Evolutionary conservation across 2,797 vertebrate genomes (phyloP), one percentile per base, ranked within the genome.

Genomic region (Siniperca undulata): DNA sequence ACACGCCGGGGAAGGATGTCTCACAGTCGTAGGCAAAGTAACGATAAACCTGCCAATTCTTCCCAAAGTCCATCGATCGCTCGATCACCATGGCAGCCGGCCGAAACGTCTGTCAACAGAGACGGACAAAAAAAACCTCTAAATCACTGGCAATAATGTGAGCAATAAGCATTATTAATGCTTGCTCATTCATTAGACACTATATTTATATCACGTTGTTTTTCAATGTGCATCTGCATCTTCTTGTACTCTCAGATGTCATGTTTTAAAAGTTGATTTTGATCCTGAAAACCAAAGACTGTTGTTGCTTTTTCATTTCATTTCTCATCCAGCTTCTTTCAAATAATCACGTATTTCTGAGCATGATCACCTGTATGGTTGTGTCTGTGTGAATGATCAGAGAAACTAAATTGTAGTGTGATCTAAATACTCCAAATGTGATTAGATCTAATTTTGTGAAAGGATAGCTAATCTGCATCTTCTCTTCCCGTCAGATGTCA

Each of bases 1-100:
- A 95, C 83, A 98, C 85, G 1, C 94, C 93, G 2, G 97, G 98
- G 93, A 99, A 99, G 0, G 96, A 95, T 12, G 91, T 83, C 79
- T 96, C 89, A 14, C 99, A 99, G 93, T 98, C 93, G 59, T 97
- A 97, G 12, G 97, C 98, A 55, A 98, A 99, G 88, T 99, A 99
- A 10, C 98, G 96, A 74, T 99, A 99, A 50, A 98, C 96, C 52
- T 97, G 96, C 99, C 99, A 99, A 0, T 94, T 96, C 77, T 94
- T 91, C 77, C 97, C 98, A n/a, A 96, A 98, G 94, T 99, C 97
- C 76, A 98, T 97, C 0, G 98, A 99, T 3, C 98, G 96, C 91
- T 99, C 98, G 38, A 99, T 99, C 83, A 98, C 80, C 99, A 99
- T 99, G 22, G 98, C 97, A 17, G 97, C 97, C 2, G 99, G 98